These are phyloP conservation scores for Isurus oxyrinchus DNA, from an alignment of 2,113 vertebrate species.

Conservation along the genomic window DNA sequence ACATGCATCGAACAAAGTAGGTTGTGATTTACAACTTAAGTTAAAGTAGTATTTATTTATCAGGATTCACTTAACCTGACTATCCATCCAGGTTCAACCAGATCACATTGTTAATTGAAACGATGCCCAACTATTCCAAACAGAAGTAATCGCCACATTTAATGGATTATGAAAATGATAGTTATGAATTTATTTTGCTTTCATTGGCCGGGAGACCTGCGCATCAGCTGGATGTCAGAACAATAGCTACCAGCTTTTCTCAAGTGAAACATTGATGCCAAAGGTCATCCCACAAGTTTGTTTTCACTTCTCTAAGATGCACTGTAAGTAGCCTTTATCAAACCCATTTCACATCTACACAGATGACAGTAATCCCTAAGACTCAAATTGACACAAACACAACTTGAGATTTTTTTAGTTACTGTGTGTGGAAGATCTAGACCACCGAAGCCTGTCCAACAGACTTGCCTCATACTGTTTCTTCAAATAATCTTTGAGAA, in stretches of 20 bases:
- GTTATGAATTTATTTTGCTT: background rate
- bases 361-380: background rate
- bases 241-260: conserved; percentile 19
- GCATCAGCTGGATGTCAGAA: conserved; percentile 20
- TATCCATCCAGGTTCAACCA: background rate
- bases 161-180: conserved; percentile 20
- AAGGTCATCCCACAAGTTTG: background rate
- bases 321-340: conserved; percentile 28
- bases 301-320: background rate
- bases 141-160: no score
- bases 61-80: background rate
- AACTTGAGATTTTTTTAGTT: conserved; percentile 16
- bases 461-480: conserved; percentile 70
- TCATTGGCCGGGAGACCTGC: background rate
- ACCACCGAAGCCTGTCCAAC: conserved; percentile 47
- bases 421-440: conserved; percentile 42
- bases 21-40: background rate
- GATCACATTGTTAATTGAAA: background rate
- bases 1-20: background rate
- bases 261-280: background rate
- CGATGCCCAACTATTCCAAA: background rate
- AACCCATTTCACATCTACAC: background rate
- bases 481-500: conserved; percentile 73
- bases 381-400: background rate
- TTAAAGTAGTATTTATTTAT: background rate